Evolutionary conservation across 2,113 vertebrate species (phyloP).

Genomic region (Tragelaphus imberbis): DNA sequence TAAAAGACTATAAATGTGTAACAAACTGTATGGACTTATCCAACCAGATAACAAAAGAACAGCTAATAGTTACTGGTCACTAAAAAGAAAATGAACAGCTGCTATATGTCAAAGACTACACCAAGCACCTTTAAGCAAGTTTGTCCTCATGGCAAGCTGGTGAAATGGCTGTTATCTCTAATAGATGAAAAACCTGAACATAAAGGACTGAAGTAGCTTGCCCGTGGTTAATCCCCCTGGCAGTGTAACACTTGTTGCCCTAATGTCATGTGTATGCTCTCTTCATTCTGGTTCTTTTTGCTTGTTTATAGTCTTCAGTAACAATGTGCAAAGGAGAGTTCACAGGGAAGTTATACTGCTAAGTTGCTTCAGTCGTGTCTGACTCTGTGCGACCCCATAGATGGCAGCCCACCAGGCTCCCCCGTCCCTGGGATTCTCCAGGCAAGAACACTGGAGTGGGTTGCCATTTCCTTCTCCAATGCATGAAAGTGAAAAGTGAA

Average conservation of each 20-base stretch:
- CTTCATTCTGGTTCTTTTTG: not conserved
- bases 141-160: not conserved
- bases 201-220: not conserved
- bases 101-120: not conserved
- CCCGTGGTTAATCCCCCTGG: not conserved
- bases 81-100: not conserved
- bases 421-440: too few species aligned
- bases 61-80: not conserved
- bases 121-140: not conserved
- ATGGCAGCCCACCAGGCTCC: too few species aligned
- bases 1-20: not conserved
- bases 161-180: not conserved
- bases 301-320: not conserved
- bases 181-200: not conserved
- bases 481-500: too few species aligned
- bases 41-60: not conserved
- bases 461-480: too few species aligned
- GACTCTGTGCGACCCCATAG: too few species aligned
- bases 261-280: not conserved
- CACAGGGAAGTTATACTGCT: not conserved
- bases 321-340: not conserved
- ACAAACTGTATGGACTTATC: not conserved
- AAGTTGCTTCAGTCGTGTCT: too few species aligned
- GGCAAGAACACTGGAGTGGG: too few species aligned
- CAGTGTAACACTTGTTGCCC: too few species aligned